Base-by-base conservation (phyloP, 2,113 vertebrate species). In the Junco hyemalis region DNA sequence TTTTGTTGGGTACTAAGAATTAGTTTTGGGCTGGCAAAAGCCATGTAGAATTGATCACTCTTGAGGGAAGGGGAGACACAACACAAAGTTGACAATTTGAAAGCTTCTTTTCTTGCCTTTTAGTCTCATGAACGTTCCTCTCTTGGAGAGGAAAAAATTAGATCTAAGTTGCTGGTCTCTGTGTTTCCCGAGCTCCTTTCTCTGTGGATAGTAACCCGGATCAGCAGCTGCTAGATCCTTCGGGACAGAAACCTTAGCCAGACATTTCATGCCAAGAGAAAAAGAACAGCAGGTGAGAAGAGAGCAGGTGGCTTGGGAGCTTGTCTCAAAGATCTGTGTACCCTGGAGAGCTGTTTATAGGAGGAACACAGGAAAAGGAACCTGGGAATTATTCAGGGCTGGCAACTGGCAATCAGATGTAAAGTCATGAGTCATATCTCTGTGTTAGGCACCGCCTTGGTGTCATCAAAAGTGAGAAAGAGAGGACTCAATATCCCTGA, bases 231-330 rank as follows among this genome's bases (percentile, higher is more conserved):
- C 71, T 92, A 47, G 73, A 26, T 81, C 74, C 61, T 74, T 81
- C 0, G 0, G 48, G 70, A 84, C 74, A 61, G 65, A 91, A 91
- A 72, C 28, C 48, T 65, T 79, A 87, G 73, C 74, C 78, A 94
- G 88, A 72, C 18, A 29, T 79, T 91, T 90, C 81, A 61, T 48
- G 45, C 36, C 66, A 76, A 87, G 53, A 84, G 54, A 63, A 68
- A 87, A 94, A 59, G 86, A 88, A 78, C 66, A 95, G 66, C 89
- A 93, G 91, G 61, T 88, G 66, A 92, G 71, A 73, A 69, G 12
- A 61, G 79, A 94, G 65, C 70, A 86, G 72, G 81, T 89, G 85
- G 35, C 53, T 71, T 72, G 31, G 31, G 65, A 94, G 47, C 51
- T 94, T 45, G 2, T 71, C 47, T 81, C 69, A 89, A 81, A 87